Conservation (phyloP, 92 coral and sea anemone genomes). For the Galaxea fascicularis region DNA sequence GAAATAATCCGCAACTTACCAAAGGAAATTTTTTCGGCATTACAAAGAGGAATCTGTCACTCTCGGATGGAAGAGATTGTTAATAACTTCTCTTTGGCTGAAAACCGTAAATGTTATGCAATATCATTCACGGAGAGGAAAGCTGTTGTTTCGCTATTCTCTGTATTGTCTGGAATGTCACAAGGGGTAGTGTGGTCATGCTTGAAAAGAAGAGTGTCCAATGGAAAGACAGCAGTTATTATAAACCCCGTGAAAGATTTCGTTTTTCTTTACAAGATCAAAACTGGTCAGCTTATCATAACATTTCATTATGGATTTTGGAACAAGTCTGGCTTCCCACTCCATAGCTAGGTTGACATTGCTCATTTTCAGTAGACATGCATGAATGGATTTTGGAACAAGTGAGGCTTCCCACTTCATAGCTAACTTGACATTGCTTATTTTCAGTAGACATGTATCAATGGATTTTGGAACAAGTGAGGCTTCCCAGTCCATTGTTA, state of each 20-base stretch:
- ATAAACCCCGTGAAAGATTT: slow-evolving; percentile 66
- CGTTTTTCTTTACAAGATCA: slow-evolving; percentile 64
- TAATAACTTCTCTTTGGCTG: slow-evolving; percentile 52
- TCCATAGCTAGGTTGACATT: slow-evolving; percentile 45
- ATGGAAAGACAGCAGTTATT: slow-evolving; percentile 53
- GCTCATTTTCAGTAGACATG: background rate
- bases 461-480: slow-evolving; percentile 23
- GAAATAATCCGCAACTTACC: slow-evolving; percentile 13
- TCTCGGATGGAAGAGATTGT: slow-evolving; percentile 33
- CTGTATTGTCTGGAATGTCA: slow-evolving; percentile 50
- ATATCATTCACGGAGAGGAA: slow-evolving; percentile 62
- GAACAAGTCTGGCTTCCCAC: slow-evolving; percentile 65
- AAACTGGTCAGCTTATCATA: slow-evolving; percentile 40
- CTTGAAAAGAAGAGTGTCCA: slow-evolving; percentile 55
- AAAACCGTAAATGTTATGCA: slow-evolving; percentile 59
- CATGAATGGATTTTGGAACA: background rate
- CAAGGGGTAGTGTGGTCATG: slow-evolving; percentile 35
- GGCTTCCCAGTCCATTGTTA: slow-evolving; percentile 45
- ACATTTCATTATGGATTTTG: slow-evolving; percentile 42
- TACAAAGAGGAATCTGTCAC: slow-evolving; percentile 1
- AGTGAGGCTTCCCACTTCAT: slow-evolving; percentile 20
- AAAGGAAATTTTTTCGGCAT: slow-evolving; percentile 1
- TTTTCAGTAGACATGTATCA: background rate
- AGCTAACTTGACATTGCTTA: slow-evolving; percentile 62
- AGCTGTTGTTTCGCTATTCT: slow-evolving; percentile 45